phyloP scores from a whole-genome alignment of 2,888 invertebrate genomes.

The Drosophila cognata region DNA sequence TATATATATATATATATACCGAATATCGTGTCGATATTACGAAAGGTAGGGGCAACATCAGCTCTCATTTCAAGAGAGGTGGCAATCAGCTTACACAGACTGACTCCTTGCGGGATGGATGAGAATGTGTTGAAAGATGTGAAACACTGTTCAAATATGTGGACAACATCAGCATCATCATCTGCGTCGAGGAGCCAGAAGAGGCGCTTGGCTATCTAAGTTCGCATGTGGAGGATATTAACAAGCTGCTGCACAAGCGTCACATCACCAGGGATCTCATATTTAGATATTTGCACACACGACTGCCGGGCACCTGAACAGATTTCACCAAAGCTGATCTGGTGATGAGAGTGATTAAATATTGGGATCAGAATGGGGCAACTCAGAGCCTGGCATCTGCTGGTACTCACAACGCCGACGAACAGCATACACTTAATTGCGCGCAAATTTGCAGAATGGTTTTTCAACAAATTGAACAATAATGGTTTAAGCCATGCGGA shows the following conservation, averaged over 20 bases:
- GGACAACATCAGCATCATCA: too few species aligned
- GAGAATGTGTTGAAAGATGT: too few species aligned
- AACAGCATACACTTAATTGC: constrained; percentile 85
- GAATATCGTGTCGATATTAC: too few species aligned
- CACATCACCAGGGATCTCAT: constrained; percentile 86
- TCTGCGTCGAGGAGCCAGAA: constrained; percentile 56
- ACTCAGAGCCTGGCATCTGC: not conserved
- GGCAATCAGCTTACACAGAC: too few species aligned
- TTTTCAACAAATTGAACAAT: constrained; percentile 85
- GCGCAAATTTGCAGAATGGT: constrained; percentile 87
- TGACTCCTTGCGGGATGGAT: too few species aligned
- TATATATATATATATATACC: too few species aligned
- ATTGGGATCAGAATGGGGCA: constrained; percentile 82
- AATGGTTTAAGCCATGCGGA: constrained; percentile 85
- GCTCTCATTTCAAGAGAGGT: too few species aligned
- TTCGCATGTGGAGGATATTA: constrained; percentile 85
- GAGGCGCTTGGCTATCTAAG: constrained; percentile 86
- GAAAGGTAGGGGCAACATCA: too few species aligned
- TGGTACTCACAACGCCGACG: constrained; percentile 15
- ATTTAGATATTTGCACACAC: constrained; percentile 86
- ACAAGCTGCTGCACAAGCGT: constrained; percentile 86
- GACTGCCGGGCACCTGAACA: constrained; percentile 84
- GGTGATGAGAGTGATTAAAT: constrained; percentile 85
- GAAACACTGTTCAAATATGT: too few species aligned
- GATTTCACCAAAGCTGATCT: constrained; percentile 86